Evolutionary conservation across 2,888 invertebrate species (phyloP).

Genomic region (Frankliniella intonsa): DNA sequence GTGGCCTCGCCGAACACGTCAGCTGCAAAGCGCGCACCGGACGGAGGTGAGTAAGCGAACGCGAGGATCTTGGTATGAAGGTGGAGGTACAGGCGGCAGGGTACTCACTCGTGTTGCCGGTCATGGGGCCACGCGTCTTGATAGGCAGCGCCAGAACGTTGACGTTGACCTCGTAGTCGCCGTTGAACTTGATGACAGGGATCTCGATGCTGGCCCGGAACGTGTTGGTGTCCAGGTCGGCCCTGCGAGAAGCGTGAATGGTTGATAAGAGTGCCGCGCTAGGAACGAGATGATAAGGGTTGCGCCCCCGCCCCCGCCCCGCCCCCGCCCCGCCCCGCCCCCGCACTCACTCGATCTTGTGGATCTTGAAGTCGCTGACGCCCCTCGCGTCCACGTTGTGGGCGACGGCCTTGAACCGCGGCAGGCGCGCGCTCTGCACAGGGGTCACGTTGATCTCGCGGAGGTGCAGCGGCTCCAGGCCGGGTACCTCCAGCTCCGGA

Average conservation of each 20-base stretch:
- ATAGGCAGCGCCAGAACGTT: slow-evolving; percentile 55
- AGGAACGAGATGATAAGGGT: background rate
- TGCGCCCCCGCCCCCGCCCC: no score
- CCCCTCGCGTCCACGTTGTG: slow-evolving; percentile 13
- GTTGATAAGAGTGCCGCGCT: background rate
- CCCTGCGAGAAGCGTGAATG: slow-evolving; percentile 40
- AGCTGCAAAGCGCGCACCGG: slow-evolving; percentile 39
- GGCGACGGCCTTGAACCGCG: background rate
- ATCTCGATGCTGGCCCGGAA: slow-evolving; percentile 52
- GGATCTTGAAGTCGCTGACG: slow-evolving; percentile 20
- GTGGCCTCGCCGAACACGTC: slow-evolving; percentile 51
- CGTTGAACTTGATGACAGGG: slow-evolving; percentile 54
- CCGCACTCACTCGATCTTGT: slow-evolving; percentile 17
- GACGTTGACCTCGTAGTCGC: slow-evolving; percentile 56
- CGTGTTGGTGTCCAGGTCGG: slow-evolving; percentile 48
- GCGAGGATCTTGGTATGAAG: background rate
- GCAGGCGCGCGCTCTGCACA: background rate
- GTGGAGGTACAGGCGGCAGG: background rate
- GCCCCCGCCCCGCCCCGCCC: background rate
- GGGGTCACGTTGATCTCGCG: slow-evolving; percentile 55
- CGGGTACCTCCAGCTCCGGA: slow-evolving; percentile 61
- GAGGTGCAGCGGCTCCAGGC: slow-evolving; percentile 58
- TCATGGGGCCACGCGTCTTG: slow-evolving; percentile 55
- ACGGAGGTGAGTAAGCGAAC: background rate
- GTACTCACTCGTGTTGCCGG: slow-evolving; percentile 55